Percentiles rank a stretch among this genome's conserved stretches.
Evolutionary conservation across 2,113 vertebrate genomes (phyloP).

Genomic region (Hydrolagus affinis): DNA sequence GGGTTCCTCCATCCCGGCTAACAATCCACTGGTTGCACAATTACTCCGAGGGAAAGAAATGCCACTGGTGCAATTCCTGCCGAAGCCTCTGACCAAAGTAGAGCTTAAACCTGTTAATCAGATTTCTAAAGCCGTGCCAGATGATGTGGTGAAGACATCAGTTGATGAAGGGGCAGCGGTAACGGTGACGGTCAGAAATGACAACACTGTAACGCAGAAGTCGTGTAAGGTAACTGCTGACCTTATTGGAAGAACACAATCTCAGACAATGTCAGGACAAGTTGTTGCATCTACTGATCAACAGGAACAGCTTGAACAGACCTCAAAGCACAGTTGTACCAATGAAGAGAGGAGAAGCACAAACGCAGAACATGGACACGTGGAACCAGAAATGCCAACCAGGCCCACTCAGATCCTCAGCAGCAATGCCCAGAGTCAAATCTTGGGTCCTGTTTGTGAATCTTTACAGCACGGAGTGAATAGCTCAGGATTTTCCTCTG

Average conservation of each 20-base stretch:
- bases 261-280: constrained; percentile 36
- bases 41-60: constrained; percentile 88
- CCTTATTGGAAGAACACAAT: constrained; percentile 38
- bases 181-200: background rate
- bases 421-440: constrained; percentile 64
- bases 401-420: constrained; percentile 67
- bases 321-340: constrained; percentile 12
- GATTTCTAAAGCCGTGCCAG: constrained; percentile 35
- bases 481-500: constrained; percentile 52
- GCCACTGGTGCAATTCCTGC: constrained; percentile 84
- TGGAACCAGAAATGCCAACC: constrained; percentile 63
- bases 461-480: constrained; percentile 51
- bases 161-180: background rate
- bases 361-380: constrained; percentile 34
- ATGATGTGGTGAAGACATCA: constrained; percentile 42
- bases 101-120: constrained; percentile 51
- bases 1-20: constrained; percentile 77
- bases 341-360: constrained; percentile 47
- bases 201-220: background rate
- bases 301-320: constrained; percentile 40
- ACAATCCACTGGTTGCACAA: constrained; percentile 86
- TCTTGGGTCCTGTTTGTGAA: constrained; percentile 45
- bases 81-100: constrained; percentile 66
- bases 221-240: constrained; percentile 37
- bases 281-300: constrained; percentile 47